Conservation (phyloP, 1,140 invertebrate species). For the Uloborus diversus region DNA sequence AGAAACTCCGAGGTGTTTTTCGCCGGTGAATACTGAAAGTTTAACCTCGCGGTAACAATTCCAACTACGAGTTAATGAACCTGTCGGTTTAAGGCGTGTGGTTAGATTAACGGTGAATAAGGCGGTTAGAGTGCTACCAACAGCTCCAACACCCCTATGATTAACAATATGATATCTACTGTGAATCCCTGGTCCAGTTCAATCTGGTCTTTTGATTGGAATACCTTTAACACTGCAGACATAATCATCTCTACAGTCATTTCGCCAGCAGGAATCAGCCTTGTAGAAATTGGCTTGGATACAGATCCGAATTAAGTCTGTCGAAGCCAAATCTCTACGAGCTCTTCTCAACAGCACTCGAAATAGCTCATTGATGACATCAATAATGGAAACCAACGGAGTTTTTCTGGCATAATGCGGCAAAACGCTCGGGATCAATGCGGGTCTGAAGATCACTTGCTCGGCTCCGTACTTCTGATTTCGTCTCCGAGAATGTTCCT, state of each 20-base stretch:
- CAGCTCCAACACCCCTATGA: not conserved
- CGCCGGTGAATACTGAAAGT: too few species aligned
- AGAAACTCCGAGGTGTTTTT: too few species aligned
- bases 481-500: not conserved
- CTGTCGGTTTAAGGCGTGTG: too few species aligned
- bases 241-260: not conserved
- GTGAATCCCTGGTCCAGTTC: not conserved
- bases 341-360: not conserved
- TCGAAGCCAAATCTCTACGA: not conserved
- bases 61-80: too few species aligned
- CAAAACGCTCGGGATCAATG: not conserved
- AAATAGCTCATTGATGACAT: not conserved
- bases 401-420: not conserved
- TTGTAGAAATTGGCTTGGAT: not conserved
- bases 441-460: not conserved
- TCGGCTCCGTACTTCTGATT: not conserved
- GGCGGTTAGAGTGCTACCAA: too few species aligned
- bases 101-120: too few species aligned
- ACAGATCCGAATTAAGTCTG: not conserved
- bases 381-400: not conserved
- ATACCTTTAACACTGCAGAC: not conserved
- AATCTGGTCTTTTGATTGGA: not conserved
- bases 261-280: not conserved
- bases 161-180: not conserved
- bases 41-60: too few species aligned